Evolutionary conservation across 2,797 vertebrate genomes (phyloP), one percentile per base, ranked within the genome.

Genomic region (Siniperca undulata): DNA sequence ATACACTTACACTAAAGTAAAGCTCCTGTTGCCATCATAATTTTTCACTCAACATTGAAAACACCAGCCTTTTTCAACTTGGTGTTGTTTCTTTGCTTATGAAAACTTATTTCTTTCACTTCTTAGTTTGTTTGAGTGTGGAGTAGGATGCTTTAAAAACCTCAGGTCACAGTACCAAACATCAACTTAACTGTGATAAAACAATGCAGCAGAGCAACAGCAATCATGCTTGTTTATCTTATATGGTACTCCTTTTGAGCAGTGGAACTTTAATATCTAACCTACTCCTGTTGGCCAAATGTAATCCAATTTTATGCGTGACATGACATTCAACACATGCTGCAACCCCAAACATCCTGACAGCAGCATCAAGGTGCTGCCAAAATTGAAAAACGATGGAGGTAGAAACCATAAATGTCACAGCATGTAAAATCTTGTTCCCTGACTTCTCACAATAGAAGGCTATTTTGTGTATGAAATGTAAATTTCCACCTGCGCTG

Each of bases 261-360:
- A 5, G 53, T 48, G 38, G 60, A 69, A 82, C 71, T 81, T 70
- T 65, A 81, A 86, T 86, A 84, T 75, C 38, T 62, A 73, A 78
- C 75, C 75, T 50, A 56, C 60, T 83, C 81, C 74, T 70, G 67
- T 55, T 86, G 83, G 74, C 76, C 79, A 84, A 88, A 90, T 82
- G 64, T 86, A 86, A 93, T 88, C 83, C 84, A 87, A 82, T 90
- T 88, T 81, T 79, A 82, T 78, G 76, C 64, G 40, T 86, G 89
- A 80, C 86, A 84, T 90, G 90, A 90, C 89, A 92, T 91, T 91
- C 83, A 89, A 77, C 77, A 84, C 87, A 79, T 50, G 80, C 69
- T 66, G 75, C 77, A 77, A 78, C 84, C 65, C 78, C 72, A 84
- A 87, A 87, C 88, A 83, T 84, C 81, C 83, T 76, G 82, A 88